These are phyloP conservation scores for Cryptosula pallasiana DNA, from an alignment of 2,888 invertebrate genomes.

Conservation along the genomic window DNA sequence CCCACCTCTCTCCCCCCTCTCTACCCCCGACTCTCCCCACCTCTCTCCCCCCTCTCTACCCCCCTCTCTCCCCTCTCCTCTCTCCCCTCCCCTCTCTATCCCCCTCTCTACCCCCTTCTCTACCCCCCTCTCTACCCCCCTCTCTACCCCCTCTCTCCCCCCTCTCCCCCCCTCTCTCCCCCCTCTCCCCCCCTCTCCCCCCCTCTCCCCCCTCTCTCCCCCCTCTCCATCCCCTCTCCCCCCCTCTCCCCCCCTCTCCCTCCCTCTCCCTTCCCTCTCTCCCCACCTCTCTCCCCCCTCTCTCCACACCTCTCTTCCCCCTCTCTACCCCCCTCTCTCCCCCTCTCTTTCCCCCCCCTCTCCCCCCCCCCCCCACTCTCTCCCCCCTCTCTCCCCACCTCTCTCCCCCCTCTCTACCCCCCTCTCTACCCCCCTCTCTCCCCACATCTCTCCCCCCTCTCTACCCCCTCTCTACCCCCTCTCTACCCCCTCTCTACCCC, in stretches of 20 bases:
- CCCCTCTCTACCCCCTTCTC: background rate
- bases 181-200: background rate
- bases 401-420: too few species aligned
- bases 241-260: background rate
- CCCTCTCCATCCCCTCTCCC: background rate
- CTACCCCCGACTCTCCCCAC: background rate
- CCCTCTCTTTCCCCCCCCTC: too few species aligned
- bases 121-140: background rate
- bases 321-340: too few species aligned
- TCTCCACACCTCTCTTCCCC: too few species aligned
- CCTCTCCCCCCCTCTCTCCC: background rate
- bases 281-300: too few species aligned
- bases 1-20: background rate
- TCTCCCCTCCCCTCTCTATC: background rate
- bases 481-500: too few species aligned
- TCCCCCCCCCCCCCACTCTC: too few species aligned
- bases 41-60: background rate
- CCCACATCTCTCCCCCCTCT: too few species aligned
- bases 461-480: too few species aligned
- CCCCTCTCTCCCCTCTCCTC: background rate
- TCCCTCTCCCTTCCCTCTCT: too few species aligned
- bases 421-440: too few species aligned
- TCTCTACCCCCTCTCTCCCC: background rate
- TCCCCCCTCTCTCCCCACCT: too few species aligned
- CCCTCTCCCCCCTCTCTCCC: background rate